phyloP scores from a whole-genome alignment of 92 coral and sea anemone genomes.

The Zoanthus sansibaricus region DNA sequence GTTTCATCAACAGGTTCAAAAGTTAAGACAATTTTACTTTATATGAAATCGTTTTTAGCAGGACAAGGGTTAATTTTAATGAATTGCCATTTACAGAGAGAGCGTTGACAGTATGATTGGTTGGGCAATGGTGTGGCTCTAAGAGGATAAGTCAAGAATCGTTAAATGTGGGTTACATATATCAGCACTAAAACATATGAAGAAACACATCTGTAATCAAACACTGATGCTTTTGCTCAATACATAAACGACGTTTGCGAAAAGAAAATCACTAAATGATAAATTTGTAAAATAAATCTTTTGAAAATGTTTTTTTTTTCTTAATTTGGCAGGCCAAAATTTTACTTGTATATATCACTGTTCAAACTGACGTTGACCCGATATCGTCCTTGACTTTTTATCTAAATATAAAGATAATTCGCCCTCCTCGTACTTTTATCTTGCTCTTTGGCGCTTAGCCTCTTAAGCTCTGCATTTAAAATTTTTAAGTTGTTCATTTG shows the following conservation, averaged over 20 bases:
- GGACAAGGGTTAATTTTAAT: slow-evolving; percentile 30
- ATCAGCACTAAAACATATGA: background rate
- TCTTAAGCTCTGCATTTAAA: slow-evolving; percentile 15
- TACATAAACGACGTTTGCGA: background rate
- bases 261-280: background rate
- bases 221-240: background rate
- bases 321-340: too few relatives aligned
- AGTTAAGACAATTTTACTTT: too few relatives aligned
- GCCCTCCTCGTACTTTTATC: too few relatives aligned
- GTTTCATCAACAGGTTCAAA: too few relatives aligned
- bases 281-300: background rate
- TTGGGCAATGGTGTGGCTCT: background rate
- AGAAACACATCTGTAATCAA: slow-evolving; percentile 14
- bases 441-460: too few relatives aligned
- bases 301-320: too few relatives aligned
- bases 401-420: background rate
- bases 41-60: too few relatives aligned
- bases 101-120: slow-evolving; percentile 45
- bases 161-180: background rate
- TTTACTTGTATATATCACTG: too few relatives aligned
- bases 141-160: background rate
- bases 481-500: background rate
- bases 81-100: slow-evolving; percentile 10
- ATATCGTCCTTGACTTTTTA: background rate
- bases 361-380: slow-evolving; percentile 33